These are phyloP conservation scores for Cylindroiulus punctatus DNA, from an alignment of 2,888 invertebrate species.

Conservation along the genomic window DNA sequence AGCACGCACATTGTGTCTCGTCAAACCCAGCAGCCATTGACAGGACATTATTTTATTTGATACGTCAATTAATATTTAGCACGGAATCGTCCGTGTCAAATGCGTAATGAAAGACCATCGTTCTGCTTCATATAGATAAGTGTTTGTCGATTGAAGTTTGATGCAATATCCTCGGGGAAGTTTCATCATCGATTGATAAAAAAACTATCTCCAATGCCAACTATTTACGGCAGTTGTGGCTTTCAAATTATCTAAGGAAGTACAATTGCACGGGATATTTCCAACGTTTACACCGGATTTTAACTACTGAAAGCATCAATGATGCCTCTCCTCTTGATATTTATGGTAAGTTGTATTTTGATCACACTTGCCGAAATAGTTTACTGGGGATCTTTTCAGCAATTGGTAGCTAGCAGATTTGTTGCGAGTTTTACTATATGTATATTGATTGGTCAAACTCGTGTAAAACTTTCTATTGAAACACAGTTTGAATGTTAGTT, in stretches of 20 bases:
- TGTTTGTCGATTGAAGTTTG: background rate
- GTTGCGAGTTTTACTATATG: too few relatives aligned
- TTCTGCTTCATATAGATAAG: background rate
- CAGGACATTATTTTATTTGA: background rate
- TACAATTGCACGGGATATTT: background rate
- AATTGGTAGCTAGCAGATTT: too few relatives aligned
- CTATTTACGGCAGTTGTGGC: background rate
- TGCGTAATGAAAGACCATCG: background rate
- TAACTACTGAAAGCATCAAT: background rate
- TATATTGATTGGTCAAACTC: too few relatives aligned
- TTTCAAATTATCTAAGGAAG: background rate
- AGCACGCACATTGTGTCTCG: background rate
- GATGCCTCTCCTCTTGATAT: constrained; percentile 36
- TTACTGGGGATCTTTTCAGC: background rate
- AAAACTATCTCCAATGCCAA: background rate
- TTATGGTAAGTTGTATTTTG: constrained; percentile 7
- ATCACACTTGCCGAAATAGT: background rate
- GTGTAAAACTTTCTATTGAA: too few relatives aligned
- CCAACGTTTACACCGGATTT: background rate
- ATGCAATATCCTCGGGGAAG: background rate
- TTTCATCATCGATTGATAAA: background rate
- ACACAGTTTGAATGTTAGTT: too few relatives aligned
- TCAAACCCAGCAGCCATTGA: background rate
- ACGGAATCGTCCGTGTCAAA: background rate
- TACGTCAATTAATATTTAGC: background rate